These are phyloP conservation scores for Cyrtodaria siliqua DNA, from an alignment of 2,888 invertebrate genomes.

Conservation along the genomic window DNA sequence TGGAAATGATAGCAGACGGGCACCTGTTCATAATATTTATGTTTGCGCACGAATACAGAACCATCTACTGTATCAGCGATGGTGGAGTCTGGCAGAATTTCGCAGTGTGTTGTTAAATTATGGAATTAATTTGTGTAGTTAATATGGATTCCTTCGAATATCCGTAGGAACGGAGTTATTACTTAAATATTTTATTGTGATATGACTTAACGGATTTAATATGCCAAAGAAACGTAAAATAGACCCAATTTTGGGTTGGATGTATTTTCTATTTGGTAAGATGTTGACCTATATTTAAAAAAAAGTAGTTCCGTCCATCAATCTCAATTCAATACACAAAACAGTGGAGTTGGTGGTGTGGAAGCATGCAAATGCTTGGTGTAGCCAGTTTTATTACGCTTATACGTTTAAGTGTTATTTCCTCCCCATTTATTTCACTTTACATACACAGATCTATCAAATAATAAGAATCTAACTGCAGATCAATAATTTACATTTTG, in stretches of 20 bases:
- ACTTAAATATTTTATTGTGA: too few relatives aligned
- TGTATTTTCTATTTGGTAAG: slow-evolving; percentile 60
- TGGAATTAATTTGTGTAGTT: background rate
- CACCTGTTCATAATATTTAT: slow-evolving; percentile 29
- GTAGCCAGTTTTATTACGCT: too few relatives aligned
- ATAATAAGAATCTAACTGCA: too few relatives aligned
- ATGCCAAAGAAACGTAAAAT: slow-evolving; percentile 61
- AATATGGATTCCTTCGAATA: too few relatives aligned
- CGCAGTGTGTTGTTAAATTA: background rate
- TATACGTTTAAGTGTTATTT: too few relatives aligned
- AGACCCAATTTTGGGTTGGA: slow-evolving; percentile 54
- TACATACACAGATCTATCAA: too few relatives aligned
- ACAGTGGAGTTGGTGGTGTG: too few relatives aligned
- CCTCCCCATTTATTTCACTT: too few relatives aligned
- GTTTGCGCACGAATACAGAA: slow-evolving; percentile 40
- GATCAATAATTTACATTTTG: too few relatives aligned
- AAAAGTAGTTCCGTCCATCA: slow-evolving; percentile 41
- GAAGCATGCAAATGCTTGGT: too few relatives aligned
- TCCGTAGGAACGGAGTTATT: too few relatives aligned
- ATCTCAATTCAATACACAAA: slow-evolving; percentile 26
- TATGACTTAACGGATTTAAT: slow-evolving; percentile 3
- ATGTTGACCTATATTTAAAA: slow-evolving; percentile 34
- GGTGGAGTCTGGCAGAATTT: slow-evolving; percentile 52
- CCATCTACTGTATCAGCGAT: slow-evolving; percentile 51
- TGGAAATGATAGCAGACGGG: background rate